Evolutionary conservation across 2,113 vertebrate species (phyloP).

Genomic region (Toxostoma redivivum): DNA sequence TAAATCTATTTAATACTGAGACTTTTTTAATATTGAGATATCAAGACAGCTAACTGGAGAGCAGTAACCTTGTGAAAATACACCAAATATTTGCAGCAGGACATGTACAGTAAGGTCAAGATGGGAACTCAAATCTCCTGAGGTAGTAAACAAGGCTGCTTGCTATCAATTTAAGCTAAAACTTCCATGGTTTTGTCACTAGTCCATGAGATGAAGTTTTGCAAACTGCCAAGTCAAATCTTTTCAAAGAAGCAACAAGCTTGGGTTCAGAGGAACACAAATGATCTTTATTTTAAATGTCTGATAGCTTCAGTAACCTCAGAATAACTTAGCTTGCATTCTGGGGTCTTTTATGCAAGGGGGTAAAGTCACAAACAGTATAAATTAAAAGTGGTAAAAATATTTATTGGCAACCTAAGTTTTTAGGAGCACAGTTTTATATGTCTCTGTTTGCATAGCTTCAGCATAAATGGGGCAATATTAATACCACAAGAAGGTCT

Average conservation of each 20-base stretch:
- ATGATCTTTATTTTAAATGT: neutral
- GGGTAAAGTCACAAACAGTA: neutral
- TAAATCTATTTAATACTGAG: neutral
- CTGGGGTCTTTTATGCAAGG: neutral
- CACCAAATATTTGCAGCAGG: neutral
- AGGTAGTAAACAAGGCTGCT: neutral
- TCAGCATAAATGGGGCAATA: conserved; percentile 53
- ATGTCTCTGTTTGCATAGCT: conserved; percentile 61
- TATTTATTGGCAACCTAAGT: conserved; percentile 45
- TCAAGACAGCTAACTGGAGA: neutral
- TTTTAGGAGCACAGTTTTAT: conserved; percentile 64
- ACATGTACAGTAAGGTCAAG: neutral
- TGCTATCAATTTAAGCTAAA: neutral
- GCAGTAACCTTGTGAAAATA: neutral
- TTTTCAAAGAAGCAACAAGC: neutral
- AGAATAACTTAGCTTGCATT: neutral
- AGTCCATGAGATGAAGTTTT: neutral
- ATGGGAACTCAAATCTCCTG: neutral
- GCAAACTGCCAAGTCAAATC: neutral
- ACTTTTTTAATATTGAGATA: neutral
- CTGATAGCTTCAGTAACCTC: neutral
- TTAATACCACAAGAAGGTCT: conserved; percentile 62
- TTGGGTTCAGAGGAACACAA: neutral
- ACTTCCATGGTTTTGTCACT: neutral
- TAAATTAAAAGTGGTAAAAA: conserved; percentile 30